Evolutionary conservation across 2,113 vertebrate genomes (phyloP).

Genomic region (Bubo scandiacus): DNA sequence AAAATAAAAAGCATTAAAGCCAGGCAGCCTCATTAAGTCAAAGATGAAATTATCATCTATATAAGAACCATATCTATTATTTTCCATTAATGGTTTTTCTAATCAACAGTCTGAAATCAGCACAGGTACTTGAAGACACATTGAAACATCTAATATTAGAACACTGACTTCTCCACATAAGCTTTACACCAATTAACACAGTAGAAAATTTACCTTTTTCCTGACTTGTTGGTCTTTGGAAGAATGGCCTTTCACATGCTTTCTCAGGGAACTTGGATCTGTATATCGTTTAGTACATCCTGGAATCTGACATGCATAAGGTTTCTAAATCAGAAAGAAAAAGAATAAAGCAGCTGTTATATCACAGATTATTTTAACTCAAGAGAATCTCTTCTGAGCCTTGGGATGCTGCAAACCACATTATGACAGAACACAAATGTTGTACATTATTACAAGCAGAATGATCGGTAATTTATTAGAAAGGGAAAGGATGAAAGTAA

Average conservation of each 20-base stretch:
- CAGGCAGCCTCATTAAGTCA: neutral
- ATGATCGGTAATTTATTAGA: neutral
- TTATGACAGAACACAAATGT: neutral
- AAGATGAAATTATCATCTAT: neutral
- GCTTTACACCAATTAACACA: neutral
- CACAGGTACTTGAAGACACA: neutral
- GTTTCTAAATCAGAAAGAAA: conserved; percentile 83
- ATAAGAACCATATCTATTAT: neutral
- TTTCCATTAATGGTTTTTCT: neutral
- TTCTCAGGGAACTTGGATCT: conserved; percentile 95
- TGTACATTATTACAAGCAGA: neutral
- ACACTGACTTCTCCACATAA: neutral
- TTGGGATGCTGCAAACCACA: neutral
- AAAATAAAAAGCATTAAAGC: neutral
- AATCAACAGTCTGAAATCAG: neutral
- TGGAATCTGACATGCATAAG: conserved; percentile 94
- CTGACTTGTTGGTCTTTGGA: conserved; percentile 88
- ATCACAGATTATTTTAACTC: neutral
- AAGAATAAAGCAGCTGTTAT: conserved; percentile 36
- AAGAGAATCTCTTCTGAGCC: neutral
- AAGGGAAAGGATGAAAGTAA: conserved; percentile 11
- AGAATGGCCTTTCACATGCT: conserved; percentile 95
- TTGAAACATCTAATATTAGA: neutral
- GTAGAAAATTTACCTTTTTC: conserved; percentile 86
- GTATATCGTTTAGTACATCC: conserved; percentile 96